Conservation (phyloP, 2,888 invertebrate species). For the Caenorhabditis auriculariae region DNA sequence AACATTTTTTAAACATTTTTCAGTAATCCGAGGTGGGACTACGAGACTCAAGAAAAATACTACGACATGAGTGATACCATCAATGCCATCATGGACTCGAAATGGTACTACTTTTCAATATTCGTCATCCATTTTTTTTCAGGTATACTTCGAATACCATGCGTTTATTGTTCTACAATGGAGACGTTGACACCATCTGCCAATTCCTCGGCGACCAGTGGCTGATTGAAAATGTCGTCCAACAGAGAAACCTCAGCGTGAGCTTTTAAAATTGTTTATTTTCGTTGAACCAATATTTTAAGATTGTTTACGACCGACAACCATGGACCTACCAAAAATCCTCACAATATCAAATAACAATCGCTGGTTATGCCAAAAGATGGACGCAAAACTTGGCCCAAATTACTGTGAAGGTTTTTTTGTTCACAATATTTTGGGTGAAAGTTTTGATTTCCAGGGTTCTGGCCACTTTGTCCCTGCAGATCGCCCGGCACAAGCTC, state of each 20-base stretch:
- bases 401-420: slow-evolving; percentile 27
- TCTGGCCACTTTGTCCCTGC: slow-evolving; percentile 43
- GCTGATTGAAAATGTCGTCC: slow-evolving; percentile 30
- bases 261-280: neutral
- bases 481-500: slow-evolving; percentile 46
- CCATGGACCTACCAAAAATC: slow-evolving; percentile 31
- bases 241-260: slow-evolving; percentile 27
- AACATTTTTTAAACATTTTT: neutral
- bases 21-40: slow-evolving; percentile 8
- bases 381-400: slow-evolving; percentile 33
- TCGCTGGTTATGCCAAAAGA: slow-evolving; percentile 35
- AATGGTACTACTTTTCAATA: neutral
- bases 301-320: slow-evolving; percentile 12
- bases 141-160: slow-evolving; percentile 26
- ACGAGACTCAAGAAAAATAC: slow-evolving; percentile 30
- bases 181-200: slow-evolving; percentile 41
- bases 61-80: slow-evolving; percentile 42
- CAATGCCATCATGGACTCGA: slow-evolving; percentile 31
- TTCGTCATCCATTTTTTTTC: neutral
- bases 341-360: slow-evolving; percentile 6
- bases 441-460: slow-evolving; percentile 9
- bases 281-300: neutral
- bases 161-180: slow-evolving; percentile 42
- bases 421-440: neutral
- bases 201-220: slow-evolving; percentile 44